A percentile compares a stretch with the other conserved stretches of the same genome.
Evolutionary conservation across 2,113 vertebrate genomes (phyloP).

Genomic region (Nansenia antarctica): DNA sequence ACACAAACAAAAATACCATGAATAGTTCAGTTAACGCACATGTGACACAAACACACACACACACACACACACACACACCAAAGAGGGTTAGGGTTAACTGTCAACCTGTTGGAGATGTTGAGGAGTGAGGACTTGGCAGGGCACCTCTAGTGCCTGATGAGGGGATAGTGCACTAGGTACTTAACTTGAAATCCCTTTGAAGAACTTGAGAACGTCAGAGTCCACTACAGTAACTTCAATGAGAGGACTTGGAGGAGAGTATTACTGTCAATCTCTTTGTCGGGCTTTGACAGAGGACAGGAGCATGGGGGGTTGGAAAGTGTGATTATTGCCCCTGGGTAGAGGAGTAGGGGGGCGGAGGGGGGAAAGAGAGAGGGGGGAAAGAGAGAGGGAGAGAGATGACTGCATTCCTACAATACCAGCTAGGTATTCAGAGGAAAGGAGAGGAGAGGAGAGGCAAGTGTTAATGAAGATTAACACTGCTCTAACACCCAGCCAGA

Average conservation of each 20-base stretch:
- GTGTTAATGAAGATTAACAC: slow-evolving; percentile 53
- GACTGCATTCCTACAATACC: slow-evolving; percentile 56
- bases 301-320: slow-evolving; percentile 26
- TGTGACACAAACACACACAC: neutral
- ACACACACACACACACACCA: slow-evolving; percentile 4
- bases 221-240: too few species aligned
- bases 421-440: slow-evolving; percentile 43
- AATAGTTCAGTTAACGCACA: too few species aligned
- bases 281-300: slow-evolving; percentile 46
- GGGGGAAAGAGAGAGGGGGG: slow-evolving; percentile 9
- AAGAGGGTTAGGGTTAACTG: too few species aligned
- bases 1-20: neutral
- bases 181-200: slow-evolving; percentile 59
- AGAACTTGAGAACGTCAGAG: slow-evolving; percentile 56
- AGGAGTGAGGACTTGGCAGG: too few species aligned
- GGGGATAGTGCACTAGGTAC: slow-evolving; percentile 68
- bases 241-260: neutral
- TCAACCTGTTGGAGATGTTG: too few species aligned
- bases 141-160: too few species aligned
- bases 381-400: slow-evolving; percentile 42
- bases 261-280: slow-evolving; percentile 63
- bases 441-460: slow-evolving; percentile 1
- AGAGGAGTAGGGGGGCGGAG: slow-evolving; percentile 13
- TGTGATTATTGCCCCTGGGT: slow-evolving; percentile 50
- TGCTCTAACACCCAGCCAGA: slow-evolving; percentile 21